Conservation (phyloP, 2,888 invertebrate species). For the Tryphoninae sp. region DNA sequence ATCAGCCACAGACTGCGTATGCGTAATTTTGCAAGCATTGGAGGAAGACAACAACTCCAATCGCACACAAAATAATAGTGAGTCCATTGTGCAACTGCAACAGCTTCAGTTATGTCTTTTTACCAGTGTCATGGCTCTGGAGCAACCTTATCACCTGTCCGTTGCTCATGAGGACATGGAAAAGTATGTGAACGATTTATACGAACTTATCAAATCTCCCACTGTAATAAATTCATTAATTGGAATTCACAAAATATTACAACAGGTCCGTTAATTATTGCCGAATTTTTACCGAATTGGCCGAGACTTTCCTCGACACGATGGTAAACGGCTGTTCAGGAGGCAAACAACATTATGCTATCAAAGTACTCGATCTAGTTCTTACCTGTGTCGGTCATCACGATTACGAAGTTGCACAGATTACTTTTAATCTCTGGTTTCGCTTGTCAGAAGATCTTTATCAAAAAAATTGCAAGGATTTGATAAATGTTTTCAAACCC, state of each 20-base stretch:
- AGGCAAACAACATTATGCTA: slow-evolving; percentile 87
- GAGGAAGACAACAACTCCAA: slow-evolving; percentile 83
- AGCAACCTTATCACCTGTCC: slow-evolving; percentile 93
- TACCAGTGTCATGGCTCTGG: slow-evolving; percentile 90
- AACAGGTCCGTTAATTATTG: slow-evolving; percentile 93
- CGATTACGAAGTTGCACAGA: slow-evolving; percentile 94
- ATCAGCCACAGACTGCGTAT: slow-evolving; percentile 95
- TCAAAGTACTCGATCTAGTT: slow-evolving; percentile 93
- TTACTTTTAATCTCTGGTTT: slow-evolving; percentile 99
- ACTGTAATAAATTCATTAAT: slow-evolving; percentile 4
- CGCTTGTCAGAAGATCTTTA: slow-evolving; percentile 96
- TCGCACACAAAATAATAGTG: slow-evolving; percentile 83
- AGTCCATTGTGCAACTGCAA: slow-evolving; percentile 81
- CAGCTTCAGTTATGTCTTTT: slow-evolving; percentile 91
- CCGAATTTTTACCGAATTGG: slow-evolving; percentile 96
- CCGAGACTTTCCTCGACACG: slow-evolving; percentile 93
- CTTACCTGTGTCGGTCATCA: slow-evolving; percentile 97
- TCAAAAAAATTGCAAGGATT: slow-evolving; percentile 90
- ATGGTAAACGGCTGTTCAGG: slow-evolving; percentile 87
- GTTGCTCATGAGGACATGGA: slow-evolving; percentile 97
- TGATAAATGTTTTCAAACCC: slow-evolving; percentile 93
- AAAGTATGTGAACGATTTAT: slow-evolving; percentile 83
- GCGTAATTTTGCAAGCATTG: slow-evolving; percentile 91
- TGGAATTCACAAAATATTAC: not conserved
- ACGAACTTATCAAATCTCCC: not conserved